phyloP scores from a whole-genome alignment of 2,888 invertebrate genomes.

The Chrysolina americana region DNA sequence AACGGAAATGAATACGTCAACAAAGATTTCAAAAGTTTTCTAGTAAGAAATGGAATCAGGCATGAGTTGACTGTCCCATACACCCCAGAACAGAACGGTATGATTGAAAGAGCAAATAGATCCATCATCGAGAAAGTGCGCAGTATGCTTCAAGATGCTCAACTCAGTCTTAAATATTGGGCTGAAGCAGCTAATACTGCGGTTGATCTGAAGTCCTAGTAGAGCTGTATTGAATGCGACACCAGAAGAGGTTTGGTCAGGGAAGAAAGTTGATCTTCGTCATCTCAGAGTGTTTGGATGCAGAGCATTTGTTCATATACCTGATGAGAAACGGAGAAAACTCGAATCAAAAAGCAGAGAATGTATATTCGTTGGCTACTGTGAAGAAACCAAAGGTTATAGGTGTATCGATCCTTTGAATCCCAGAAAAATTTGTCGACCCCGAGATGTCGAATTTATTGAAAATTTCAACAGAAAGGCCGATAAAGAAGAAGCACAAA shows the following conservation, averaged over 20 bases:
- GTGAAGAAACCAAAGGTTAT: not conserved
- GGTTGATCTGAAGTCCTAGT: not conserved
- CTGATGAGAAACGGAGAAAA: constrained; percentile 6
- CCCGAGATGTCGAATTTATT: not conserved
- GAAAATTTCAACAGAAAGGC: no score
- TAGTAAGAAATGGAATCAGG: constrained; percentile 48
- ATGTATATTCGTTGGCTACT: constrained; percentile 2
- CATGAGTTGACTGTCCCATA: constrained; percentile 54
- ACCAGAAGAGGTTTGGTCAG: constrained; percentile 24
- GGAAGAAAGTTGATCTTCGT: constrained; percentile 13
- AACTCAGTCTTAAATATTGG: constrained; percentile 34
- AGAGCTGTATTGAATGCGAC: not conserved
- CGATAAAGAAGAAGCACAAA: not conserved
- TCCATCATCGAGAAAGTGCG: constrained; percentile 49
- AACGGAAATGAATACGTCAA: constrained; percentile 52
- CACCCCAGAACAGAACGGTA: constrained; percentile 58
- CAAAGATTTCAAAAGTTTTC: constrained; percentile 37
- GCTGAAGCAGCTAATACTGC: constrained; percentile 46
- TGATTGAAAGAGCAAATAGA: constrained; percentile 48
- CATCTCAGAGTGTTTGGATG: constrained; percentile 31
- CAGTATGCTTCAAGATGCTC: constrained; percentile 38
- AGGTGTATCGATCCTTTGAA: not conserved
- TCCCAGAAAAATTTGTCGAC: not conserved
- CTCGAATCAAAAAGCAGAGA: not conserved
- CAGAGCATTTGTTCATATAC: constrained; percentile 23